Base-by-base conservation (phyloP, 2,888 invertebrate species). In the Epinotia ramella region DNA sequence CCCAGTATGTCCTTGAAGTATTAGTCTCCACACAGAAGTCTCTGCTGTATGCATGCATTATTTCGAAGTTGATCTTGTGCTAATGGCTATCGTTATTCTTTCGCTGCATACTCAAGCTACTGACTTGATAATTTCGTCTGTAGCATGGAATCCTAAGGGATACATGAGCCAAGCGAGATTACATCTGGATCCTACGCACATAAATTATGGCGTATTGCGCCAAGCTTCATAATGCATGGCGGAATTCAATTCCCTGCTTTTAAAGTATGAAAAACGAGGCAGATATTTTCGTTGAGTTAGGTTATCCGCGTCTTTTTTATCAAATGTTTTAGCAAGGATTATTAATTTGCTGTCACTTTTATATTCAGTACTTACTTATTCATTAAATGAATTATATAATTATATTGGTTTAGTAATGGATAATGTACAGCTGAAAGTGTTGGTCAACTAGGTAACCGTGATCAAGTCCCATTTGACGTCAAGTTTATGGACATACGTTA, bases 171-270 rank as follows among this genome's bases (percentile, higher is more conserved):
- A 73, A 78, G 78, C 65, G 78, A 85, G 86, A 87, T 87, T 85
- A 85, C 85, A 85, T 86, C 85, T 82, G 80, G 81, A 81, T 79
- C 78, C 81, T 83, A 81, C 81, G 83, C 80, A 82, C 82, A 82
- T 81, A 84, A 83, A 83, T 83, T 80, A 82, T 80, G 73, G 60
- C 59, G 74, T 46, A 67, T 67, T 67, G 76, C 73, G 68, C 33
- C 40, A 28, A 66, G 68, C 46, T 73, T 69, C 64, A 76, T 73
- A 73, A 72, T 76, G 76, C 68, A 67, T 60, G 63, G 68, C 68
- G 49, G 60, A 76, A 68, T 76, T 76, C 64, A 68, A 76, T 76
- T 72, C 24, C 28, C 53, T 20, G 63, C 53, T 64, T 64, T 66
- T 75, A 69, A 57, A 71, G 60, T 71, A 67, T 73, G 66, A 63